Base-by-base conservation (phyloP, 2,797 vertebrate genomes). In the Sylvilagus floridanus region DNA sequence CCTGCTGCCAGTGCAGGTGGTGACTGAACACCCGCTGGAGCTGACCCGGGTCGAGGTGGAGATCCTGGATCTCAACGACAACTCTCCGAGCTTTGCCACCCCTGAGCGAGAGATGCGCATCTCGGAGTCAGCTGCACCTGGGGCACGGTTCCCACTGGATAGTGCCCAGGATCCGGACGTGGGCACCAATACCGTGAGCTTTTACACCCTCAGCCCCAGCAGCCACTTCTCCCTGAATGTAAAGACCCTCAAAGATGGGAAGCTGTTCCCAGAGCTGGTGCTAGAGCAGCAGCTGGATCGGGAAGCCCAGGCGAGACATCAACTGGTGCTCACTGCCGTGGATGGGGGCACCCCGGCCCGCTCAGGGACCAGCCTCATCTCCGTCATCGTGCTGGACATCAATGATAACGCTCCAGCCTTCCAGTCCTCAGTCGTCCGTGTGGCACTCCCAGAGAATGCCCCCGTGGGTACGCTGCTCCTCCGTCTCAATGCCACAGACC, bases 121-220 rank as follows among this genome's bases (percentile, higher is more conserved):
- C 5, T 99, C 99, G 0, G 99, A 99, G 94, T 99, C 99, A 54
- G 99, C 99, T 8, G 98, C 98, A 3, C 98, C 98, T 35, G 99
- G 99, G 6, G 98, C 99, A 0, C 98, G 97, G 88, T 99, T 99
- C 96, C 99, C 99, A n/a, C 97, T 99, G 98, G 99, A 99, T 91
- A 99, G 99, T 30, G 99, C 99, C 0, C 99, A 99, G 94, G 99
- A 99, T 95, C 99, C 99, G 0, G 99, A 99, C n/a, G 99, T 99
- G 97, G 99, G 99, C 60, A 98, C 98, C 50, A 99, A 99, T 93
- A 98, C 99, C 0, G 98, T 99, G 96, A 99, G 99, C 95, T 99
- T 98, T 77, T 99, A 99, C 95, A 97, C 97, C 7, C 98, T 99
- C 4, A 99, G 98, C 71, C 96, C 98, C 1, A 99, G 99, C 92